Percentiles rank a stretch among this genome's conserved stretches.
Conservation (phyloP, 2,888 invertebrate species). For the Melanotus villosus region DNA sequence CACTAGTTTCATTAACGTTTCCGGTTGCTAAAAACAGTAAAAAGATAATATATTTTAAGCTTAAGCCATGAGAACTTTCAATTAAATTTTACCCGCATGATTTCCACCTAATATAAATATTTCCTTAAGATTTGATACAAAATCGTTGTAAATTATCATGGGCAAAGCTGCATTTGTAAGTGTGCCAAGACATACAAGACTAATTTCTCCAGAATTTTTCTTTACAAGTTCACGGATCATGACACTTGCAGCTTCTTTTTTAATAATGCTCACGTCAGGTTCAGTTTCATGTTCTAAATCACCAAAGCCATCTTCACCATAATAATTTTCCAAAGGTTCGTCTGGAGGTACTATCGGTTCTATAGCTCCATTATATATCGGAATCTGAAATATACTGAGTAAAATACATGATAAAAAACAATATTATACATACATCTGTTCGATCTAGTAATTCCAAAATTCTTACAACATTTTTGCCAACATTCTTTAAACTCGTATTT, state of each 20-base stretch:
- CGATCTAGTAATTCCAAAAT: constrained; percentile 74
- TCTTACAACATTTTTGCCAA: constrained; percentile 77
- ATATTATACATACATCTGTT: constrained; percentile 70
- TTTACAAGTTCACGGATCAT: constrained; percentile 75
- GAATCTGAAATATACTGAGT: constrained; percentile 71
- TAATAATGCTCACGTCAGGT: constrained; percentile 55
- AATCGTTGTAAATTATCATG: constrained; percentile 77
- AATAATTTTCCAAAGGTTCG: constrained; percentile 67
- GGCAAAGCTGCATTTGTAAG: constrained; percentile 86
- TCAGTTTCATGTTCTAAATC: constrained; percentile 67
- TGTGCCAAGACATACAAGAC: constrained; percentile 79
- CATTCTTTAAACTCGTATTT: constrained; percentile 79
- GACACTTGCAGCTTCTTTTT: constrained; percentile 68
- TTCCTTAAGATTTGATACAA: constrained; percentile 76
- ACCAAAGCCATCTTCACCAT: constrained; percentile 82
- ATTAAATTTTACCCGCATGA: constrained; percentile 72
- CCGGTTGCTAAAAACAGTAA: constrained; percentile 69
- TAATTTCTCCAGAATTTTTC: constrained; percentile 72
- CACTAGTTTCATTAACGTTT: constrained; percentile 73
- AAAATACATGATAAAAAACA: neutral
- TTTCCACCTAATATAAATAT: constrained; percentile 87
- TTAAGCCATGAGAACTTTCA: neutral
- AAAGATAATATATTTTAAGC: neutral
- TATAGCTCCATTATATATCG: constrained; percentile 77
- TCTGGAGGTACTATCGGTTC: constrained; percentile 67